phyloP scores from a whole-genome alignment of 1,140 invertebrate species.

The Papilio dardanus region DNA sequence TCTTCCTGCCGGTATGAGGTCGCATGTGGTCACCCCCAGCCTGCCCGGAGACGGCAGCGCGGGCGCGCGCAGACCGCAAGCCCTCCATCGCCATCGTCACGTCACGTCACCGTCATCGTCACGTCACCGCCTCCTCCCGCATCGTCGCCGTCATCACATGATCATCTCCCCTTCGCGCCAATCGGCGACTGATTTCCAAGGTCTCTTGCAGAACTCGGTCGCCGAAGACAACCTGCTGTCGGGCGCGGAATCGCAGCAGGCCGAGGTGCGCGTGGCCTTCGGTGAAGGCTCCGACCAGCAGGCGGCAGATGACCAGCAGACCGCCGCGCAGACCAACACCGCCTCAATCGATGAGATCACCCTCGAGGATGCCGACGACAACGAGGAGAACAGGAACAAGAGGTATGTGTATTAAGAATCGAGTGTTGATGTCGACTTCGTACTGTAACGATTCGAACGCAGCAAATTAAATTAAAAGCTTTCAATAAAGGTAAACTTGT shows the following conservation, averaged over 20 bases:
- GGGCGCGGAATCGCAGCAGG: constrained; percentile 84
- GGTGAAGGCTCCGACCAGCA: constrained; percentile 81
- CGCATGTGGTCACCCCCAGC: constrained; percentile 72
- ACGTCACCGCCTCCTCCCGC: constrained; percentile 78
- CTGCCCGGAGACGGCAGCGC: constrained; percentile 69
- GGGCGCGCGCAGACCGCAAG: constrained; percentile 75
- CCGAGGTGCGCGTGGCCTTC: constrained; percentile 85
- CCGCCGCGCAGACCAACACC: constrained; percentile 81
- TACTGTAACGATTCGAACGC: not conserved
- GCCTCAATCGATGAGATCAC: constrained; percentile 83
- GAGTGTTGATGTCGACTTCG: no score
- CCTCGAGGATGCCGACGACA: constrained; percentile 85
- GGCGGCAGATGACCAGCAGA: constrained; percentile 78
- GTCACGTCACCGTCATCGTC: constrained; percentile 79
- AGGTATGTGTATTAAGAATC: constrained; percentile 69
- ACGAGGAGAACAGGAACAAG: constrained; percentile 91
- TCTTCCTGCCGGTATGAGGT: constrained; percentile 78
- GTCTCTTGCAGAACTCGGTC: constrained; percentile 74
- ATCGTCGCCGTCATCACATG: constrained; percentile 74
- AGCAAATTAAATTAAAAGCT: no score
- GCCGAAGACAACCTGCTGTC: constrained; percentile 80
- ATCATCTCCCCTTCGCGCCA: constrained; percentile 41
- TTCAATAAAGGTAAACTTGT: no score
- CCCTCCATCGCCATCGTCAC: constrained; percentile 78
- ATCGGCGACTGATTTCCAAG: constrained; percentile 24